Base-by-base conservation (phyloP, 2,888 invertebrate species). In the Lapara coniferarum region DNA sequence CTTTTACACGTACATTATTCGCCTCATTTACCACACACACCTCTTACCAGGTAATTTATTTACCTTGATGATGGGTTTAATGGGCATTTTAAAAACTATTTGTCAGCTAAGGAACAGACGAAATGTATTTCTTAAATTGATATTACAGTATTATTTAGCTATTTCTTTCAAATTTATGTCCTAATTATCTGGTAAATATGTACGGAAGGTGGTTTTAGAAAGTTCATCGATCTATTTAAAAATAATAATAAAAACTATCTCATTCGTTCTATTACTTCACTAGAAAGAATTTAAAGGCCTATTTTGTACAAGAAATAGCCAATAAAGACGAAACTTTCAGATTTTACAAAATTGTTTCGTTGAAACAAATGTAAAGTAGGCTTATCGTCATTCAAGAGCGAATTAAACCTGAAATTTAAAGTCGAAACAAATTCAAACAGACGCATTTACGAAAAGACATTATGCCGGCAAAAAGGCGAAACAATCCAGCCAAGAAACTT, bases 401-500 rank as follows among this genome's bases (percentile, higher is more conserved):
- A 63, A 63, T 63, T 63, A 46, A 63, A 63, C 49, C 46, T 12
- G 49, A 63, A 63, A 63, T 63, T 63, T 49, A 63, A 63, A 63
- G 63, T 49, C 63, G 46, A 63, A 63, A 63, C 63, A 63, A 63
- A 63, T 63, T 63, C 49, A 19, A 14, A 63, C 46, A 19, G 16
- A 16, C 49, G 66, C 68, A 16, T 72, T 68, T 70, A 67, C 53
- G 37, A 59, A 69, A 63, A 69, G 53, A 63, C 63, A 53, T 59
- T 25, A 30, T 44, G 68, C 19, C 13, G 19, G 63, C 63, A 77
- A 79, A 77, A 74, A 74, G 77, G 68, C 73, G 73, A 71, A 76
- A 76, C 80, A 80, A 80, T 78, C 74, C 75, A 72, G 71, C 74
- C 74, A 72, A 56, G 70, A 68, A 82, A 84, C 81, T 82, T 77